Evolutionary conservation across 2,113 vertebrate genomes (phyloP), one percentile per base, ranked within the genome.

Genomic region (Camelus bactrianus): DNA sequence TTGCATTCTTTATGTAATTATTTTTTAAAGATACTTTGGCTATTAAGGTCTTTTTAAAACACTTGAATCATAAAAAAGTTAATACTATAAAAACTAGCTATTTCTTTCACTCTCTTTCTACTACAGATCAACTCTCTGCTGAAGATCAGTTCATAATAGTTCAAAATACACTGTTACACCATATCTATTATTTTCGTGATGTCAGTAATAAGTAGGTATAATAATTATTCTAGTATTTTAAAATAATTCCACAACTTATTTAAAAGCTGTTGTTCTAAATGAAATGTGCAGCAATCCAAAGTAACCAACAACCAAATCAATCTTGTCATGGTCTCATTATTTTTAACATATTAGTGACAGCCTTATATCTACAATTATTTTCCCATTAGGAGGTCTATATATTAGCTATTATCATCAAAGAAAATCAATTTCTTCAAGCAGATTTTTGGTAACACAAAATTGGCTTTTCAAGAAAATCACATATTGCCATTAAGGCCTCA

Each of bases 391-490:
- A 93, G 15, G n/a, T 56, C 50, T 94, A 58, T 38, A 77, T 20
- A 79, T 93, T 87, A 94, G 58, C 75, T 87, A 72, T 52, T 89
- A 73, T 35, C 54, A 91, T 92, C 67, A 50, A 89, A 92, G 28
- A 35, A 52, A 75, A 86, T 58, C 32, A 60, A 32, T 50, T 96
- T 93, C 14, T 73, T 95, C 60, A 94, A 93, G 72, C 38, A 88
- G 15, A 84, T 82, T 77, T 94, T 91, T 91, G 58, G 32, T 76
- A 96, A 96, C 48, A 89, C 35, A 91, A 92, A 96, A 86, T 30
- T 92, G 69, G 67, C 60, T 95, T 94, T 89, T 80, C 17, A 76
- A 92, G 88, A 96, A 95, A 89, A 70, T 54, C 46, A 96, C 92
- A 69, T 67, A 93, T 30, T 80, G 89, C 7, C 85, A 75, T 15